A percentile compares a stretch with the other conserved stretches of the same genome.
Evolutionary conservation across 2,888 invertebrate species (phyloP).

Genomic region (Agrotis segetum): DNA sequence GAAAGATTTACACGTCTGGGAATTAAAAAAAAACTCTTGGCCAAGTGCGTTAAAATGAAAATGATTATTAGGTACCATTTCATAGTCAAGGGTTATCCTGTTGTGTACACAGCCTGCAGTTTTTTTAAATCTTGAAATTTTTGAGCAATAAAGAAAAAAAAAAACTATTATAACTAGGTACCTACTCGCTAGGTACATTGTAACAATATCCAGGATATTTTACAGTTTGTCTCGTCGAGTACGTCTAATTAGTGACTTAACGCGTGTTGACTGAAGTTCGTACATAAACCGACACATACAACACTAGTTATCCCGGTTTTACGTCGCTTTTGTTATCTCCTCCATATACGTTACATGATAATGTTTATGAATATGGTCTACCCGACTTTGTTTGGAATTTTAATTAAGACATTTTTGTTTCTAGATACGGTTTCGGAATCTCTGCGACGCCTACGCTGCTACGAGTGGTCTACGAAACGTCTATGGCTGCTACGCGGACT

Average conservation of each 20-base stretch:
- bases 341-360: constrained; percentile 14
- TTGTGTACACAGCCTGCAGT: too few species aligned
- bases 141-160: too few species aligned
- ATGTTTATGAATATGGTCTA: constrained; percentile 16
- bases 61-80: too few species aligned
- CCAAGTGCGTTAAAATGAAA: too few species aligned
- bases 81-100: too few species aligned
- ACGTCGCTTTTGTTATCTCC: constrained; percentile 44
- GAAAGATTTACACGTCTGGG: too few species aligned
- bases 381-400: constrained; percentile 18
- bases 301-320: constrained; percentile 42
- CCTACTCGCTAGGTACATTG: constrained; percentile 35
- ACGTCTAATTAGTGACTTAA: constrained; percentile 63
- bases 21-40: too few species aligned
- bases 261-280: constrained; percentile 58
- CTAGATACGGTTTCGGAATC: background rate
- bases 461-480: background rate
- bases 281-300: constrained; percentile 48
- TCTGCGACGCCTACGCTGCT: background rate
- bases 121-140: too few species aligned
- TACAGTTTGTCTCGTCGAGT: constrained; percentile 59
- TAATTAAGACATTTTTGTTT: background rate
- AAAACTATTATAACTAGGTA: too few species aligned
- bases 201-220: constrained; percentile 57
- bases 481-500: background rate